Base-by-base conservation (phyloP, 2,797 vertebrate species). In the Gorsachius magnificus region DNA sequence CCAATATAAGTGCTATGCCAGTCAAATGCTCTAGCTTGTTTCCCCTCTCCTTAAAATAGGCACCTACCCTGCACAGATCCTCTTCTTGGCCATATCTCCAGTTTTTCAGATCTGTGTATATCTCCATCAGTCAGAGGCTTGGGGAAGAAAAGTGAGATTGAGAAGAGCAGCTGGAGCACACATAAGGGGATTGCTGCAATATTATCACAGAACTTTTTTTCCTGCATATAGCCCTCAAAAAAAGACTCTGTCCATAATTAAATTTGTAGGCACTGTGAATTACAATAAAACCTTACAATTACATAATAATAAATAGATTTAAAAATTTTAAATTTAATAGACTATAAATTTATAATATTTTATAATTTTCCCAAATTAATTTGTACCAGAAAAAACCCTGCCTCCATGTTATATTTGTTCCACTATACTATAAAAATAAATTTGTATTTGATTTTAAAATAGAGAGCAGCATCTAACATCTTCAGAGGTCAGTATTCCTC, bases 121-220 rank as follows among this genome's bases (percentile, higher is more conserved):
- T 68, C 79, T 92, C 92, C 95, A 91, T 75, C 96, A 96, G 82
- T 87, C 96, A 95, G 88, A 93, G 35, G 86, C 88, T 94, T 95
- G 53, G 71, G 78, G 80, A 97, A 93, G 61, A 95, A 94, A 97
- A 96, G 64, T 29, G 63, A 96, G 83, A 93, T 56, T 92, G 66
- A 96, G 51, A 70, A 95, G 69, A 92, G 92, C 72, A 87, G 75
- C 84, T 83, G 81, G 21, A 93, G 70, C 17, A 90, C 56, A 57
- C 38, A 48, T 43, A 83, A 68, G 33, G 66, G 68, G 57, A 87
- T 11, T 87, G 88, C 70, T 84, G 60, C 53, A 89, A 66, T 92
- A 81, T 54, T 51, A 91, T 29, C 60, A 83, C 1, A 57, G 12
- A 90, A 66, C 22, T 26, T 71, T 56, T 56, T 35, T 51, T 18